Percentiles rank a stretch among this genome's conserved stretches.
Conservation (phyloP, 2,888 invertebrate species). For the Steromphala cineraria region DNA sequence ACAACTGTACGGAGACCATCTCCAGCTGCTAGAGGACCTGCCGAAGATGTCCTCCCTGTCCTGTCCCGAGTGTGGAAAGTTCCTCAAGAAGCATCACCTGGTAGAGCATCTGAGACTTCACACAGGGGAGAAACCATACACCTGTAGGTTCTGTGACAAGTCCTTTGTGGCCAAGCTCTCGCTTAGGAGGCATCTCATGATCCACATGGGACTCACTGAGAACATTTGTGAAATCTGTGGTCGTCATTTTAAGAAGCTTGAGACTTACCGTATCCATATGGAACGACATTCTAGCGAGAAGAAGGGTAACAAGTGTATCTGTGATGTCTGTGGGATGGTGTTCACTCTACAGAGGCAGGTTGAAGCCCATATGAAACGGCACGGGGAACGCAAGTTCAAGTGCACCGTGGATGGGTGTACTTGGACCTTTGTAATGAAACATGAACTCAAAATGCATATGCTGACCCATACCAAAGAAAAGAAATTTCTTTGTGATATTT, state of each 20-base stretch:
- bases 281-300: constrained; percentile 53
- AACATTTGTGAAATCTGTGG: constrained; percentile 66
- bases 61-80: constrained; percentile 66
- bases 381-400: constrained; percentile 79
- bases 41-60: constrained; percentile 44
- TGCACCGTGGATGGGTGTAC: constrained; percentile 90
- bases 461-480: constrained; percentile 87
- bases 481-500: constrained; percentile 90
- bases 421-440: constrained; percentile 89
- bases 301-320: constrained; percentile 82
- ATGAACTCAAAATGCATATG: constrained; percentile 89
- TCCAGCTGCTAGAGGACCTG: constrained; percentile 42
- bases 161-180: constrained; percentile 59
- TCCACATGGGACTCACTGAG: constrained; percentile 60
- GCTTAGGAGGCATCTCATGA: constrained; percentile 64
- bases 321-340: constrained; percentile 89
- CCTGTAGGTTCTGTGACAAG: constrained; percentile 63
- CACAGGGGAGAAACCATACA: constrained; percentile 62
- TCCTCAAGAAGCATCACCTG: constrained; percentile 56
- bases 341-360: constrained; percentile 79
- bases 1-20: constrained; percentile 47
- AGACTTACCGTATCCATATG: constrained; percentile 57
- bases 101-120: constrained; percentile 67
- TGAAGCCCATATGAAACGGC: constrained; percentile 82
- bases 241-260: constrained; percentile 57